A percentile compares a stretch with the other conserved stretches of the same genome.
Conservation (phyloP, 2,888 invertebrate genomes). For the Strigamia crassipes region DNA sequence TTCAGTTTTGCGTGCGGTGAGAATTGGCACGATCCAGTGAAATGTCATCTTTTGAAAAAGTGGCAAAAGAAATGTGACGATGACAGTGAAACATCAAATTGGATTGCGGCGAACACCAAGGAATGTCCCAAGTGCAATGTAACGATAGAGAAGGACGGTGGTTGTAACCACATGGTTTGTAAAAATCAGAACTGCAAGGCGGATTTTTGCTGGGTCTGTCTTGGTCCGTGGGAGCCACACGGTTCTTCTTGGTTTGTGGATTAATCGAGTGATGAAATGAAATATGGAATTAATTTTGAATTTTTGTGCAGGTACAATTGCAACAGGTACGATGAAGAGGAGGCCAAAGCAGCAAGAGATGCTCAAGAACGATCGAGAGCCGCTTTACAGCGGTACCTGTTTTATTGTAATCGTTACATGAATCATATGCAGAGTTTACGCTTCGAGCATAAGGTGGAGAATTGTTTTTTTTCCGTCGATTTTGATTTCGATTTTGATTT, state of each 20-base stretch:
- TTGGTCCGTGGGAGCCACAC: conserved; percentile 98
- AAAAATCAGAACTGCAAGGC: conserved; percentile 97
- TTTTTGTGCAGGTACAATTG: conserved; percentile 76
- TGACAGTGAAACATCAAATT: conserved; percentile 98
- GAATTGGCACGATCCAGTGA: conserved; percentile 98
- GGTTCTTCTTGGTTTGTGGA: conserved; percentile 81
- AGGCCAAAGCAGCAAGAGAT: conserved; percentile 93
- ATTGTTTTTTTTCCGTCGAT: neutral
- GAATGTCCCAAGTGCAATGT: conserved; percentile 98
- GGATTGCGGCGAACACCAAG: conserved; percentile 99
- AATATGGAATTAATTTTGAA: conserved; percentile 45
- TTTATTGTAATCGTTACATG: conserved; percentile 99
- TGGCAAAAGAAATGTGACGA: conserved; percentile 99
- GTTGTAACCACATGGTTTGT: conserved; percentile 99
- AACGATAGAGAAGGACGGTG: conserved; percentile 95
- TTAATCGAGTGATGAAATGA: too few relatives aligned
- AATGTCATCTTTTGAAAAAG: conserved; percentile 86
- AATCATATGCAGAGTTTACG: conserved; percentile 98
- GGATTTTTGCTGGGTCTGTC: conserved; percentile 99
- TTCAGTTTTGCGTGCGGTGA: conserved; percentile 86
- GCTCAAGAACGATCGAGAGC: conserved; percentile 93
- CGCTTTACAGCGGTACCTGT: conserved; percentile 93
- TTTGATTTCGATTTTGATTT: neutral
- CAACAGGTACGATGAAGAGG: conserved; percentile 95
- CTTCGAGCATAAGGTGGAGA: conserved; percentile 82